Conservation (phyloP, 1,140 invertebrate genomes). For the Vanessa atalanta region DNA sequence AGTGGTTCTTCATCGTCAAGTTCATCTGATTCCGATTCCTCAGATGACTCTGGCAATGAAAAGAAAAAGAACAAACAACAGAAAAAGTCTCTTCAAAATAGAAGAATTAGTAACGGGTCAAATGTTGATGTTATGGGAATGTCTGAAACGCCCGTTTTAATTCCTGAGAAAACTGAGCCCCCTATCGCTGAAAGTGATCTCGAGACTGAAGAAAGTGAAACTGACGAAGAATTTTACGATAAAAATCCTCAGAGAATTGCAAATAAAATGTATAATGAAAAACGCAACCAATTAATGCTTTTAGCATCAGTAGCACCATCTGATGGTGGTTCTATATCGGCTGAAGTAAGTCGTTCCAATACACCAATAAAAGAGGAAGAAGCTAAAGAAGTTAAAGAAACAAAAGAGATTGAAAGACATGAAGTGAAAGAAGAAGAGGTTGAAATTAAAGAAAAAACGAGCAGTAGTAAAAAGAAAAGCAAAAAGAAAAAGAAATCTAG, state of each 20-base stretch:
- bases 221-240: conserved; percentile 93
- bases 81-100: conserved; percentile 62
- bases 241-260: conserved; percentile 87
- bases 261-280: conserved; percentile 86
- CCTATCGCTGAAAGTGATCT: conserved; percentile 89
- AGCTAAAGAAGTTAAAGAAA: conserved; percentile 52
- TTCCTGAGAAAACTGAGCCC: conserved; percentile 76
- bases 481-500: conserved; percentile 82
- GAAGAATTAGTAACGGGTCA: conserved; percentile 75
- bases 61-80: conserved; percentile 66
- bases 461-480: conserved; percentile 74
- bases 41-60: conserved; percentile 68
- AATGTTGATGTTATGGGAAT: conserved; percentile 80
- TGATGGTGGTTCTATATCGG: conserved; percentile 83
- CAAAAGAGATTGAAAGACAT: conserved; percentile 45
- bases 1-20: conserved; percentile 87
- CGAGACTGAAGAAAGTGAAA: conserved; percentile 90
- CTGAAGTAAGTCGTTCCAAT: conserved; percentile 81
- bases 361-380: conserved; percentile 78
- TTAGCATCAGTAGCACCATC: conserved; percentile 82
- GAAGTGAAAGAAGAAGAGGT: conserved; percentile 53
- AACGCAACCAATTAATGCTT: conserved; percentile 85
- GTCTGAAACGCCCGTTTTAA: conserved; percentile 72
- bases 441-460: conserved; percentile 72
- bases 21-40: conserved; percentile 82